These are phyloP conservation scores for Venustaconcha ellipsiformis DNA, from an alignment of 1,140 invertebrate species.

Conservation along the genomic window DNA sequence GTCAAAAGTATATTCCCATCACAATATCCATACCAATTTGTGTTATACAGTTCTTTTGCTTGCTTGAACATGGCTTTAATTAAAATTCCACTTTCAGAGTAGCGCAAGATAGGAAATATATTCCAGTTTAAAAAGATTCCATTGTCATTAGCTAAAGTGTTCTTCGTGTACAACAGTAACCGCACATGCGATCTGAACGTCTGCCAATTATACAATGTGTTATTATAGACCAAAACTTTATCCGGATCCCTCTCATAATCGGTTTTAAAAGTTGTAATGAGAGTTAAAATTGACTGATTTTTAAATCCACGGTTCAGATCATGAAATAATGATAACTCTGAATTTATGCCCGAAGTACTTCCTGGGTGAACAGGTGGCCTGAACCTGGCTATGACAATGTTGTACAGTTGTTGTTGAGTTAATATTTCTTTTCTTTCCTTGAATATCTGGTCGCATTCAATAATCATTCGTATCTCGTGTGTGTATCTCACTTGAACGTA, in stretches of 20 bases:
- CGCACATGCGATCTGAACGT: constrained; percentile 19
- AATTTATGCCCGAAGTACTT: no score
- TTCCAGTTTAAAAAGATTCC: constrained; percentile 21
- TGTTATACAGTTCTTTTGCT: constrained; percentile 18
- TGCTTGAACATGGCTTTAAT: constrained; percentile 27
- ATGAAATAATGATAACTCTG: no score
- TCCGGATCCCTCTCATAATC: constrained; percentile 1
- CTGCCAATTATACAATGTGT: constrained; percentile 30
- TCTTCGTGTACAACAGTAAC: constrained; percentile 28
- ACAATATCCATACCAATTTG: constrained; percentile 30
- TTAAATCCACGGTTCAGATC: no score
- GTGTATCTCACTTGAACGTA: no score
- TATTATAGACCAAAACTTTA: constrained; percentile 30
- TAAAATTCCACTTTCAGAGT: constrained; percentile 11
- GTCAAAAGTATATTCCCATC: constrained; percentile 36
- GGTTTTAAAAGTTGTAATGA: no score
- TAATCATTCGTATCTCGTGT: no score
- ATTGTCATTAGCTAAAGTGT: not conserved
- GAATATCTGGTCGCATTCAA: no score
- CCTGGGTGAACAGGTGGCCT: no score
- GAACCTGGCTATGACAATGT: no score
- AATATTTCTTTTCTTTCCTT: no score
- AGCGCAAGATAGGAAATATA: not conserved
- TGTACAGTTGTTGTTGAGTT: no score
- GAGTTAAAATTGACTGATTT: no score